Evolutionary conservation across 2,113 vertebrate genomes (phyloP).

Genomic region (Cettia cetti): DNA sequence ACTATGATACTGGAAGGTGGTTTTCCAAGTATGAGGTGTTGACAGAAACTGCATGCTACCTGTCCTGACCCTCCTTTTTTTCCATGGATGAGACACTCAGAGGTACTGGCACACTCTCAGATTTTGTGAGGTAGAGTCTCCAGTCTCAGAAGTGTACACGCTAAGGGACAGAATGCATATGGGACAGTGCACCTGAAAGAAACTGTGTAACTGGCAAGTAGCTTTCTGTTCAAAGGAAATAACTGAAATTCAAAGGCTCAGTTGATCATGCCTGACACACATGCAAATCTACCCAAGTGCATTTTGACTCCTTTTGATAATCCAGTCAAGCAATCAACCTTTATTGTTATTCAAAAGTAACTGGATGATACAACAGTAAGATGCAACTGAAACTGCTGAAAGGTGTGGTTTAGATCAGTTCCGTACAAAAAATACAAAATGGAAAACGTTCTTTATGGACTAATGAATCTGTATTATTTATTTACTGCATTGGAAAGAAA

Average conservation of each 20-base stretch:
- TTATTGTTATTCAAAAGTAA: background rate
- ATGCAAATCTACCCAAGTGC: background rate
- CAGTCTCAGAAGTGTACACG: rapidly evolving
- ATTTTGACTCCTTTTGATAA: background rate
- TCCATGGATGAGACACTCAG: background rate
- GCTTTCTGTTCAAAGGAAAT: background rate
- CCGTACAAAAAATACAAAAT: background rate
- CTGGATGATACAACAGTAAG: background rate
- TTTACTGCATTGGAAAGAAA: background rate
- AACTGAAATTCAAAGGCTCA: background rate
- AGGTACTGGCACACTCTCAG: background rate
- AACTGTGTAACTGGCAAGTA: background rate
- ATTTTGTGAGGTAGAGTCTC: background rate
- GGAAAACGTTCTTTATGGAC: background rate
- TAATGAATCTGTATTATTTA: background rate
- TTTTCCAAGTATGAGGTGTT: background rate
- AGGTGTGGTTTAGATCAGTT: background rate
- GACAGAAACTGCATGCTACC: background rate
- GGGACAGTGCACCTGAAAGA: rapidly evolving
- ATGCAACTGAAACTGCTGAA: background rate
- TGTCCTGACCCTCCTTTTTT: background rate
- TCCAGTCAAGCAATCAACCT: background rate
- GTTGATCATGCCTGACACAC: background rate
- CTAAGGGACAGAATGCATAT: background rate
- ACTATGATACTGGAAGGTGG: background rate